Conservation (phyloP, 2,888 invertebrate species). For the Cataglyphis livida region DNA sequence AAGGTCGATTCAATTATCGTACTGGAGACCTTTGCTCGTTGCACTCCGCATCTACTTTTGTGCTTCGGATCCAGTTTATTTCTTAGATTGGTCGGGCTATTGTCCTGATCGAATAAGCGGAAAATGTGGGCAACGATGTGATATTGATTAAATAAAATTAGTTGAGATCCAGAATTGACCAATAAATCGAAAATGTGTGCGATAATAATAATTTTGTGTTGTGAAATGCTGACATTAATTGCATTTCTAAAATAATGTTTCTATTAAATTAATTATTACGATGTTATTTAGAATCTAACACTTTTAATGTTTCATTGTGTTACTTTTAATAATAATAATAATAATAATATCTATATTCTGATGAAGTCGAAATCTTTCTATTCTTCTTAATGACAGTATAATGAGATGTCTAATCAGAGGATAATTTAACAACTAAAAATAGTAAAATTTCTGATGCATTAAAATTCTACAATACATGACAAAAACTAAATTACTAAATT, state of each 20-base stretch:
- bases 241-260: not conserved
- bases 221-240: not conserved
- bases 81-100: constrained; percentile 44
- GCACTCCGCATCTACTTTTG: constrained; percentile 48
- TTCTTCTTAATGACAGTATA: not conserved
- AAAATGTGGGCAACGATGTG: constrained; percentile 11
- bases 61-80: constrained; percentile 42
- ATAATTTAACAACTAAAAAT: not conserved
- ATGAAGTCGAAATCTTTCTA: not conserved
- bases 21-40: constrained; percentile 24
- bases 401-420: not conserved
- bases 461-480: not conserved
- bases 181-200: not conserved
- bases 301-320: not conserved
- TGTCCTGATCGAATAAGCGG: constrained; percentile 36
- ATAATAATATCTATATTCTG: not conserved
- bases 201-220: not conserved
- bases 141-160: constrained; percentile 33
- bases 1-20: constrained; percentile 62
- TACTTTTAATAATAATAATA: not conserved
- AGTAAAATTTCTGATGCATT: not conserved
- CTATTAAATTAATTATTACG: not conserved
- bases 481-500: not conserved
- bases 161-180: not conserved
- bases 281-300: not conserved